Conservation (phyloP, 2,797 vertebrate genomes). For the Odontamblyopus lacepedii region DNA sequence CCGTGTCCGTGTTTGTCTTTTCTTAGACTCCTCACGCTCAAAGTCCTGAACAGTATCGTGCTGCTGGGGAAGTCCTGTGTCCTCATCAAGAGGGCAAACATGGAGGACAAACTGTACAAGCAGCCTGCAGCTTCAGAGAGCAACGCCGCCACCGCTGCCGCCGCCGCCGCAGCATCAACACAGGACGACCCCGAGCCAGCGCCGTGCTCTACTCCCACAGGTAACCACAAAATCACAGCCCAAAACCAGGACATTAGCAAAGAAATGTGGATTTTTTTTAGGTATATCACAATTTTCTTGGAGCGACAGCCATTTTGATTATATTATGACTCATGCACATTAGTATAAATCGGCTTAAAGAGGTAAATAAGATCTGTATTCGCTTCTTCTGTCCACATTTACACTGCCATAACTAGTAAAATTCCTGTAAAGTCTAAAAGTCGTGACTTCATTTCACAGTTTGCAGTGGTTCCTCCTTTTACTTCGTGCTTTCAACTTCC, state of each 20-base stretch:
- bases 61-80: conserved; percentile 94
- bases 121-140: conserved; percentile 46
- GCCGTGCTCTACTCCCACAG: conserved; percentile 66
- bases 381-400: too few relatives aligned
- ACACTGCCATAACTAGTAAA: too few relatives aligned
- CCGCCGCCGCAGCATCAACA: conserved; percentile 65
- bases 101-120: conserved; percentile 93
- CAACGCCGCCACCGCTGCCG: conserved; percentile 53
- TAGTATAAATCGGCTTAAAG: too few relatives aligned
- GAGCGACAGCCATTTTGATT: too few relatives aligned
- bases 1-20: not conserved
- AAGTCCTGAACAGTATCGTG: conserved; percentile 95
- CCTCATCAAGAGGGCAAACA: conserved; percentile 94
- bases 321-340: too few relatives aligned
- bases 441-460: too few relatives aligned
- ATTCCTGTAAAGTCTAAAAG: too few relatives aligned
- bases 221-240: conserved; percentile 28
- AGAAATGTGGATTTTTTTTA: not conserved
- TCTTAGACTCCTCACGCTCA: conserved; percentile 89
- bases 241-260: too few relatives aligned
- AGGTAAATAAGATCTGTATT: too few relatives aligned
- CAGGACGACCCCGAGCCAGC: conserved; percentile 72
- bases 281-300: too few relatives aligned
- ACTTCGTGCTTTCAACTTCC: too few relatives aligned
- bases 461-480: too few relatives aligned